Evolutionary conservation across 2,797 vertebrate genomes (phyloP).

Genomic region (Allobates femoralis): DNA sequence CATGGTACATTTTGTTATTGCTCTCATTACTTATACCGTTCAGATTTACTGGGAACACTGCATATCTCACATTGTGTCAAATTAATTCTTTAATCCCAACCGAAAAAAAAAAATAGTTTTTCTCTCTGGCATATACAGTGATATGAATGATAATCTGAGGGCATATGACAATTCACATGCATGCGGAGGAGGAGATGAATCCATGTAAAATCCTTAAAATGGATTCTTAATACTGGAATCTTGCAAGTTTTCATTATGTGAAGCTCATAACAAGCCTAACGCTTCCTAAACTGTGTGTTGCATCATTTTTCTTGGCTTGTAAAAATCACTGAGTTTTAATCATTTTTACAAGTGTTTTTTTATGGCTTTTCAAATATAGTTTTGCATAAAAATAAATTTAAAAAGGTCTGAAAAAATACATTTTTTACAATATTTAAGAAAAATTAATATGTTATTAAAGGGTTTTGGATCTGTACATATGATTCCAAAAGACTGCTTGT

Average conservation of each 20-base stretch:
- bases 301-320: no score
- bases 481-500: no score
- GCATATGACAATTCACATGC: not conserved
- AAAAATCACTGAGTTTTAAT: no score
- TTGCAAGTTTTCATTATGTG: not conserved
- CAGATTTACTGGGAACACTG: constrained; percentile 17
- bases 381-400: no score
- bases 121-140: not conserved
- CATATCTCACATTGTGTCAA: constrained; percentile 43
- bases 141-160: not conserved
- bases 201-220: not conserved
- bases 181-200: not conserved
- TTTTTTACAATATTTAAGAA: no score
- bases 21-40: constrained; percentile 49
- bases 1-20: constrained; percentile 28
- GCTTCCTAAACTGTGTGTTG: no score
- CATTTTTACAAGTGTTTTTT: no score
- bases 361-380: no score
- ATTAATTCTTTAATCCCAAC: constrained; percentile 45
- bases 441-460: no score
- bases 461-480: no score
- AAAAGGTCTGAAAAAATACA: no score
- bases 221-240: not conserved
- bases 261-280: no score
- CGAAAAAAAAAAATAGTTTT: constrained; percentile 17